Evolutionary conservation across 2,888 invertebrate genomes (phyloP).

Genomic region (Melinopterus prodromus): DNA sequence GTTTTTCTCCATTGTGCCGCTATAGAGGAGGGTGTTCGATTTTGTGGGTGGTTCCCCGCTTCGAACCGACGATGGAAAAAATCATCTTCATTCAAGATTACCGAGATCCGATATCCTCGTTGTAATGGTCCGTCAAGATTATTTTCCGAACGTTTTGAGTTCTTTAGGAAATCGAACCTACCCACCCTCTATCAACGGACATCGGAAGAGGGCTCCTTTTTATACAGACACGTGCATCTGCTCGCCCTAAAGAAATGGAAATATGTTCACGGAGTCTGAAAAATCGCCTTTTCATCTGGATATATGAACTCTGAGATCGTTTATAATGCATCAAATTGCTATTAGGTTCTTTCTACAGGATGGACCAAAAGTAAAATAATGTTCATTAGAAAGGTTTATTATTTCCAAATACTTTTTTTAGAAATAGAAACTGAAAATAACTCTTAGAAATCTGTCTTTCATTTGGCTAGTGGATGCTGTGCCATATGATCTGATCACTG

Average conservation of each 20-base stretch:
- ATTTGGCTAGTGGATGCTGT: no score
- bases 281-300: constrained; percentile 4
- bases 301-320: not conserved
- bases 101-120: not conserved
- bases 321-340: not conserved
- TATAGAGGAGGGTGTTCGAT: not conserved
- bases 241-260: not conserved
- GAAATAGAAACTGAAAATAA: no score
- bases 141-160: not conserved
- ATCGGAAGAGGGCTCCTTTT: not conserved
- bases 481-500: no score
- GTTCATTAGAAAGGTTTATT: not conserved
- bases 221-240: not conserved
- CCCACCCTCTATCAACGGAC: not conserved
- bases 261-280: not conserved
- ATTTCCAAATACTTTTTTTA: no score
- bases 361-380: not conserved
- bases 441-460: no score
- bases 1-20: not conserved
- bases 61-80: constrained; percentile 4
- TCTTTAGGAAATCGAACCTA: not conserved
- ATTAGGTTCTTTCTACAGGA: not conserved
- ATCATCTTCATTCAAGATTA: constrained; percentile 4
- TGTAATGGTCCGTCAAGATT: not conserved
- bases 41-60: not conserved